These are phyloP conservation scores for Drosophila macrospina DNA, from an alignment of 2,888 invertebrate species.

Conservation along the genomic window DNA sequence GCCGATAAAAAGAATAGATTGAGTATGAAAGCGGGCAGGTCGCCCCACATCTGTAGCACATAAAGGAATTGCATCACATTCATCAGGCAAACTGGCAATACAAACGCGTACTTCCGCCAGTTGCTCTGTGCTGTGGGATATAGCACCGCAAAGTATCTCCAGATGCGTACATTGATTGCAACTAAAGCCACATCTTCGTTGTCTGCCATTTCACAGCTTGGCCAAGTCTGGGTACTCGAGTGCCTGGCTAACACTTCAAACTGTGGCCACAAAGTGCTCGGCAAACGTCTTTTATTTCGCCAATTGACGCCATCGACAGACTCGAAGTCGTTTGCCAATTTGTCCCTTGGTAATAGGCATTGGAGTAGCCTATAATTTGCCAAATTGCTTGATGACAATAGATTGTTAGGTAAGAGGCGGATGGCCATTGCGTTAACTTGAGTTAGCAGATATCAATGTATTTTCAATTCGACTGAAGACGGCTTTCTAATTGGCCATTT, in stretches of 20 bases:
- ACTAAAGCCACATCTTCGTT: constrained; percentile 76
- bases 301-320: constrained; percentile 38
- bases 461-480: constrained; percentile 1
- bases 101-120: constrained; percentile 77
- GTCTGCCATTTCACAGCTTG: constrained; percentile 54
- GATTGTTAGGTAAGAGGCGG: constrained; percentile 18
- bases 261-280: constrained; percentile 56
- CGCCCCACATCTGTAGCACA: constrained; percentile 73
- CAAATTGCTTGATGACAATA: constrained; percentile 55
- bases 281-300: constrained; percentile 67
- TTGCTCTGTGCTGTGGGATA: constrained; percentile 60
- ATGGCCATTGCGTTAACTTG: constrained; percentile 7
- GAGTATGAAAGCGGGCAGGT: constrained; percentile 76
- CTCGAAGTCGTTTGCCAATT: constrained; percentile 45
- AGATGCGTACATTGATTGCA: constrained; percentile 79
- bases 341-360: constrained; percentile 33
- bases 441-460: constrained; percentile 4
- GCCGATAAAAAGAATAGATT: constrained; percentile 78
- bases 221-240: constrained; percentile 9
- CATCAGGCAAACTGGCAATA: constrained; percentile 73
- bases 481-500: constrained; percentile 12
- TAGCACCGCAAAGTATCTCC: constrained; percentile 76
- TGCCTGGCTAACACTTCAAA: constrained; percentile 45
- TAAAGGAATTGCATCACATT: constrained; percentile 79
- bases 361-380: constrained; percentile 61